Evolutionary conservation across 37 sponge, comb jelly and placozoan species (phyloP).

Genomic region (Agelas oroides): DNA sequence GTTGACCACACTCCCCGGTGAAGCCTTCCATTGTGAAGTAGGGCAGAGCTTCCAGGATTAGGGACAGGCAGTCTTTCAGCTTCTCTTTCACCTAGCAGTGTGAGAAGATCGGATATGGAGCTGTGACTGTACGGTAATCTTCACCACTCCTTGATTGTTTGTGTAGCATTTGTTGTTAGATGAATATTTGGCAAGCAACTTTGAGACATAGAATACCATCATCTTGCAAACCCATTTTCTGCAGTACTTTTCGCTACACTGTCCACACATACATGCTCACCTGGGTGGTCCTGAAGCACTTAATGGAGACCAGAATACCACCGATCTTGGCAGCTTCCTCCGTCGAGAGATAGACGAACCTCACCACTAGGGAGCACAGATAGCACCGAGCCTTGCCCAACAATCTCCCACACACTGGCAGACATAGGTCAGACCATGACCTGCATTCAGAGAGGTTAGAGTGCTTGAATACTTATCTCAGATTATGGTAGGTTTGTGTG

Average conservation of each 20-base stretch:
- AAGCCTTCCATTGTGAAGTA: slow-evolving; percentile 7
- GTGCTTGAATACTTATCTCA: background rate
- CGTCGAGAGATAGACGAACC: slow-evolving; percentile 10
- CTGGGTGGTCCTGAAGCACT: slow-evolving; percentile 32
- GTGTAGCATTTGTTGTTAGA: too few relatives aligned
- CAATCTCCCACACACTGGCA: slow-evolving; percentile 28
- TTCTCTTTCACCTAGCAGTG: slow-evolving; percentile 43
- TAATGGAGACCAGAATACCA: slow-evolving; percentile 51
- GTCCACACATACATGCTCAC: background rate
- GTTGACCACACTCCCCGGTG: background rate
- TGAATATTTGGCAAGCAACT: too few relatives aligned
- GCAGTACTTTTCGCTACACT: too few relatives aligned
- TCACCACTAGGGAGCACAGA: slow-evolving; percentile 30
- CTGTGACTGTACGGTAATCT: too few relatives aligned
- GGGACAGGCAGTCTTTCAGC: slow-evolving; percentile 29
- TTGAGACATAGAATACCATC: too few relatives aligned
- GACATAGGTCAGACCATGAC: slow-evolving; percentile 32
- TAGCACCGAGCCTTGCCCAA: slow-evolving; percentile 12
- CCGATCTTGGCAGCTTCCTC: slow-evolving; percentile 28
- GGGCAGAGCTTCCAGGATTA: background rate
- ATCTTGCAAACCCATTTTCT: too few relatives aligned
- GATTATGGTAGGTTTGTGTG: too few relatives aligned
- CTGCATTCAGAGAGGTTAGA: background rate
- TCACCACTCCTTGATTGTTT: too few relatives aligned
- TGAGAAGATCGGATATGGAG: background rate